phyloP scores from a whole-genome alignment of 2,888 invertebrate genomes.

The Cantharis lateralis region DNA sequence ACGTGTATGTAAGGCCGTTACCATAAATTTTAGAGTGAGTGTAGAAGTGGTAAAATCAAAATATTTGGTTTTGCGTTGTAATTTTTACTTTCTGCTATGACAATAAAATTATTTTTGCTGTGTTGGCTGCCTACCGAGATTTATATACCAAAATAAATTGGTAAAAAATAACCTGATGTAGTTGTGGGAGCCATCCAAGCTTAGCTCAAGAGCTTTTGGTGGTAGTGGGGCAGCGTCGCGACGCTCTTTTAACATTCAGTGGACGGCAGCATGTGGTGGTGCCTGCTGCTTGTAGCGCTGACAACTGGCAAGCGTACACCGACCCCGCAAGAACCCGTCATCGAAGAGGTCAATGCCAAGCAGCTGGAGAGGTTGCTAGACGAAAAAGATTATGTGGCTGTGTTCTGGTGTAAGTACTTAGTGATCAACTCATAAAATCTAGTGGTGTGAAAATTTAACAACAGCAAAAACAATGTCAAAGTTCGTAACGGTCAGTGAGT shows the following conservation, averaged over 20 bases:
- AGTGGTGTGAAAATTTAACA: constrained; percentile 14
- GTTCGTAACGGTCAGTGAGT: constrained; percentile 40
- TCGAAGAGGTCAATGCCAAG: constrained; percentile 92
- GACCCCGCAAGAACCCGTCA: constrained; percentile 67
- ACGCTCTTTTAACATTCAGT: constrained; percentile 47
- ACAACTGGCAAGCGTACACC: constrained; percentile 54
- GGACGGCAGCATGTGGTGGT: constrained; percentile 57
- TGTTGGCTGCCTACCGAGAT: constrained; percentile 1
- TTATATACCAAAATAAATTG: background rate
- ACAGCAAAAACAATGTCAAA: constrained; percentile 8
- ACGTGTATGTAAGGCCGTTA: too few relatives aligned
- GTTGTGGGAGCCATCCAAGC: constrained; percentile 31
- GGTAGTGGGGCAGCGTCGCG: constrained; percentile 48
- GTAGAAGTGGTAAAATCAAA: background rate
- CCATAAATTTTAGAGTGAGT: too few relatives aligned
- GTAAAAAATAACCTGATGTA: constrained; percentile 16
- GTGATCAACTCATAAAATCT: constrained; percentile 8
- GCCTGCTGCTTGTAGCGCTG: constrained; percentile 62
- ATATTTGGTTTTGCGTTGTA: background rate
- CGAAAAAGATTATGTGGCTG: constrained; percentile 93
- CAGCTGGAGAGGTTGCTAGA: constrained; percentile 87
- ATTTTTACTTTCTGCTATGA: background rate
- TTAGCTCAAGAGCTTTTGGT: constrained; percentile 33
- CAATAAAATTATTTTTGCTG: background rate
- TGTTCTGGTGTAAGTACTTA: constrained; percentile 91